Conservation (phyloP, 1,140 invertebrate genomes). For the Listronotus bonariensis region DNA sequence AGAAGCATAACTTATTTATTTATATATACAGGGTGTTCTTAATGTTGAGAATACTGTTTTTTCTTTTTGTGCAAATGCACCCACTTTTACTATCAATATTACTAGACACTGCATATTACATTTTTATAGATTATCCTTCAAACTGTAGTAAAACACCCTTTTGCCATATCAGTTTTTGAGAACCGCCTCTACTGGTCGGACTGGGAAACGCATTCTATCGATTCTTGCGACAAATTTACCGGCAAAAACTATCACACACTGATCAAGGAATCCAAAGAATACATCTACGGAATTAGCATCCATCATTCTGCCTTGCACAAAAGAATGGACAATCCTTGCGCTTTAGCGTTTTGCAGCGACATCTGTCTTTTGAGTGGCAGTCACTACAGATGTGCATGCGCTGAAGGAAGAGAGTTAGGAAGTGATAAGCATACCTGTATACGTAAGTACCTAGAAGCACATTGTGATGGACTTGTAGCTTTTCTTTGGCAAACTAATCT, state of each 20-base stretch:
- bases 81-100: no score
- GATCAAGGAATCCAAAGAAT: slow-evolving; percentile 57
- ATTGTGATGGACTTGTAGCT: no score
- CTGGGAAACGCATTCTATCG: slow-evolving; percentile 68
- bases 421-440: slow-evolving; percentile 61
- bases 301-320: slow-evolving; percentile 68
- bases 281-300: slow-evolving; percentile 68
- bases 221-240: slow-evolving; percentile 71
- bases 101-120: no score
- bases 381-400: slow-evolving; percentile 76
- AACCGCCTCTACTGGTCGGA: slow-evolving; percentile 88
- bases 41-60: no score
- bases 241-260: slow-evolving; percentile 64
- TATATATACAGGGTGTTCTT: no score
- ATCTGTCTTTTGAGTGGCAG: slow-evolving; percentile 76
- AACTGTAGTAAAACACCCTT: slow-evolving; percentile 72
- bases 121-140: slow-evolving; percentile 58
- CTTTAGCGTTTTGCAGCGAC: slow-evolving; percentile 70
- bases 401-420: slow-evolving; percentile 67
- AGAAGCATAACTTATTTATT: no score
- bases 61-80: no score
- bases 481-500: background rate
- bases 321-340: slow-evolving; percentile 71
- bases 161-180: slow-evolving; percentile 84
- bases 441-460: slow-evolving; percentile 52